Evolutionary conservation across 2,888 invertebrate species (phyloP).

Genomic region (Eupithecia exiguata): DNA sequence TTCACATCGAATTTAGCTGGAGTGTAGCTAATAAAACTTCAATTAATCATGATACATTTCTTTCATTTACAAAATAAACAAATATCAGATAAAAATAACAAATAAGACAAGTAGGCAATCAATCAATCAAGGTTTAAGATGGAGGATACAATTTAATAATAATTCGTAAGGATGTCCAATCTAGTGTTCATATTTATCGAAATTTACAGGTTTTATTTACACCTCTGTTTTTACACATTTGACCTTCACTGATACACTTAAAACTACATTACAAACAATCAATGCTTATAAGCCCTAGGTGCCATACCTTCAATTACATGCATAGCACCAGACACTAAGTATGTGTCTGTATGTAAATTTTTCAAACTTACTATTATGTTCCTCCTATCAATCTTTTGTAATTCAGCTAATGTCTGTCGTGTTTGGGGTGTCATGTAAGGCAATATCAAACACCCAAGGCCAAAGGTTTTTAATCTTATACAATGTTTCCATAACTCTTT

Average conservation of each 20-base stretch:
- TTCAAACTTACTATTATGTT: conserved; percentile 75
- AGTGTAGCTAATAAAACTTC: background rate
- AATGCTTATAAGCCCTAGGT: conserved; percentile 59
- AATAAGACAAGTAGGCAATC: background rate
- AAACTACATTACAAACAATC: background rate
- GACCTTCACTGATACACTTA: background rate
- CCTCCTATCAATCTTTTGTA: conserved; percentile 75
- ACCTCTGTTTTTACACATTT: background rate
- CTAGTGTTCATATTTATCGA: background rate
- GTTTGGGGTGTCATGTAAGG: conserved; percentile 74
- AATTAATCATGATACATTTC: background rate
- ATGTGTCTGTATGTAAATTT: conserved; percentile 76
- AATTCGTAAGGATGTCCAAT: background rate
- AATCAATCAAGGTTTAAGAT: background rate
- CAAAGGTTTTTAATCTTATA: conserved; percentile 72
- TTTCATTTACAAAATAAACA: background rate
- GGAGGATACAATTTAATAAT: background rate
- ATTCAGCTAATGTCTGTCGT: conserved; percentile 66
- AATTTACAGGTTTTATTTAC: background rate
- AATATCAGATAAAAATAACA: background rate
- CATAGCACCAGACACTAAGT: conserved; percentile 77
- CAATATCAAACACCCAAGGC: conserved; percentile 74
- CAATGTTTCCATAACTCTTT: conserved; percentile 79
- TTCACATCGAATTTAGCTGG: too few species aligned
- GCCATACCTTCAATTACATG: conserved; percentile 73